Conservation (phyloP, 2,113 vertebrate species). For the Oryctolagus cuniculus region DNA sequence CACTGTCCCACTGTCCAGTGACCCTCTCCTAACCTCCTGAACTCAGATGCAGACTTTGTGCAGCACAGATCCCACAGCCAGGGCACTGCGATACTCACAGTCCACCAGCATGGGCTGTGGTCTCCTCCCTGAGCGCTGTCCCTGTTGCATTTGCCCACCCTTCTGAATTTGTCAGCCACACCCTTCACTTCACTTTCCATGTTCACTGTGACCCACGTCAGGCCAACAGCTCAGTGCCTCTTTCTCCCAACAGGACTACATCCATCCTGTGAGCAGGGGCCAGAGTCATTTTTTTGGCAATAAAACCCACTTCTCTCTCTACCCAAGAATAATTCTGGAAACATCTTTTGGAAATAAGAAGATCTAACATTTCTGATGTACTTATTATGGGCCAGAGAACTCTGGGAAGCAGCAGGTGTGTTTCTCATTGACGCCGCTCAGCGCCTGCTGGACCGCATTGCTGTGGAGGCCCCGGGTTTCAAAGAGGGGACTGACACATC, state of each 20-base stretch:
- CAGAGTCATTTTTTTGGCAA: neutral
- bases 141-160: neutral
- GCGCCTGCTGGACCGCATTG: neutral
- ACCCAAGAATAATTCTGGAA: neutral
- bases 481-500: neutral
- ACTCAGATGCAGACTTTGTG: neutral
- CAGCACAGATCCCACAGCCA: neutral
- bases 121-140: too few relatives aligned
- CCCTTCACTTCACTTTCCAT: neutral
- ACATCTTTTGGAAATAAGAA: neutral
- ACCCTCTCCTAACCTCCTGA: neutral
- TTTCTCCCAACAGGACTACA: neutral
- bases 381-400: neutral
- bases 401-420: fast-evolving
- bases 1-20: neutral
- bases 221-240: neutral
- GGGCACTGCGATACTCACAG: fast-evolving
- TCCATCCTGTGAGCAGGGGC: neutral
- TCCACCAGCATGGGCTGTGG: too few relatives aligned
- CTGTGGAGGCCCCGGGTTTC: too few relatives aligned
- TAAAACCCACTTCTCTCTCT: neutral
- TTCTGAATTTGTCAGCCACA: neutral
- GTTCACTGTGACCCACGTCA: neutral
- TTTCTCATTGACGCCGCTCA: neutral
- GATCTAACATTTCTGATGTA: neutral